Conservation (phyloP, 1,140 invertebrate genomes). For the Cyclargus thomasi region DNA sequence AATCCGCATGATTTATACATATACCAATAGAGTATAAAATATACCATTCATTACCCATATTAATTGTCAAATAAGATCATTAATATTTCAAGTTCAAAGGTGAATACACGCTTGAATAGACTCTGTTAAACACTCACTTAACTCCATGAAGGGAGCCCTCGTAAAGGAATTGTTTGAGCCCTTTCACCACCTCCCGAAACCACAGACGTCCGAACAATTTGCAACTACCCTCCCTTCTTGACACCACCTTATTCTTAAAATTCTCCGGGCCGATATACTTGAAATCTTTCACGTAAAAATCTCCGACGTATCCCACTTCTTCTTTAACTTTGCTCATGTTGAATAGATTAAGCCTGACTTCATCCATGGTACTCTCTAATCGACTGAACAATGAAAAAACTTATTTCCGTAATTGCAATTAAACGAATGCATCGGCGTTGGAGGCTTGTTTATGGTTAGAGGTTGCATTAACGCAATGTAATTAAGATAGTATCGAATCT, state of each 20-base stretch:
- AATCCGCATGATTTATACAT: no score
- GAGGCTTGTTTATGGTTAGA: background rate
- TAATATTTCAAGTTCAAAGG: background rate
- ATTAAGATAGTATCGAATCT: background rate
- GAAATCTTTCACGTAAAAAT: constrained; percentile 57
- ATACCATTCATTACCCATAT: no score
- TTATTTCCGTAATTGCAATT: constrained; percentile 5
- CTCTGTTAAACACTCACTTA: constrained; percentile 44
- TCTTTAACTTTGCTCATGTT: constrained; percentile 10
- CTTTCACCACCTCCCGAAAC: constrained; percentile 47
- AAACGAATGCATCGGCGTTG: background rate
- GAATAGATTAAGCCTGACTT: background rate
- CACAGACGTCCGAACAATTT: constrained; percentile 45
- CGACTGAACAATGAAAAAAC: constrained; percentile 3
- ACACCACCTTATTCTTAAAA: constrained; percentile 29
- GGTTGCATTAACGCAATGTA: background rate
- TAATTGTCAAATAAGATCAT: background rate
- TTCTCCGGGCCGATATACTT: constrained; percentile 49
- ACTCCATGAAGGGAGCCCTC: constrained; percentile 65
- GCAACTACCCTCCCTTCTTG: constrained; percentile 23
- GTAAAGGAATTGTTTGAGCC: constrained; percentile 62
- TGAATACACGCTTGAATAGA: background rate
- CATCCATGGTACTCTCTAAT: background rate
- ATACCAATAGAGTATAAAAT: no score
- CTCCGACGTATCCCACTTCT: constrained; percentile 36